Conservation (phyloP, 2,113 vertebrate species). For the Craseonycteris thonglongyai region DNA sequence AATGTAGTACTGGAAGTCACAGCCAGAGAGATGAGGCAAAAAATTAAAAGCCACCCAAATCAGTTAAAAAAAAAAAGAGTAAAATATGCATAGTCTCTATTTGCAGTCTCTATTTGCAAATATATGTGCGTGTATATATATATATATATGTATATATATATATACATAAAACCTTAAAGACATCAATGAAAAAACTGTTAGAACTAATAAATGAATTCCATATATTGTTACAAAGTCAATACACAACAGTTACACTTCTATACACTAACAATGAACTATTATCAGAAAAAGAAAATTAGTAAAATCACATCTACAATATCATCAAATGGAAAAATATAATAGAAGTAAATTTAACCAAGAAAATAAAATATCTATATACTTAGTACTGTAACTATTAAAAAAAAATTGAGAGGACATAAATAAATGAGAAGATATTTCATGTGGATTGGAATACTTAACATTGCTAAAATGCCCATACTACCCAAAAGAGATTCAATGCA, state of each 20-base stretch:
- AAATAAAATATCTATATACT: not conserved
- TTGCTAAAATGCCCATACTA: not conserved
- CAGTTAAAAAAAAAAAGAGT: not conserved
- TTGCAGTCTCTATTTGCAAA: too few relatives aligned
- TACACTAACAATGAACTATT: not conserved
- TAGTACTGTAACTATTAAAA: not conserved
- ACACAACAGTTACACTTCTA: not conserved
- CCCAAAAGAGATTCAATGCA: not conserved
- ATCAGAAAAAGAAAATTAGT: not conserved
- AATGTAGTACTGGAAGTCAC: not conserved
- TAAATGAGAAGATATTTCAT: not conserved
- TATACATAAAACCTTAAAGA: not conserved
- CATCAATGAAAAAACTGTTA: not conserved
- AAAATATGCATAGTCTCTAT: not conserved
- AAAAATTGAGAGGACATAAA: not conserved
- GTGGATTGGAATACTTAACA: not conserved
- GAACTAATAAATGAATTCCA: not conserved
- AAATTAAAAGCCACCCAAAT: not conserved
- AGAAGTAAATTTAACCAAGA: not conserved
- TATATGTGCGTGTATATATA: not conserved
- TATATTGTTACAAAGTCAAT: not conserved
- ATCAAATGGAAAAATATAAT: not conserved
- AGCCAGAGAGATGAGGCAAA: not conserved
- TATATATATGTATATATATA: not conserved
- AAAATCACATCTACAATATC: not conserved